phyloP scores from a whole-genome alignment of 2,797 vertebrate species.

The Buceros bicornis region DNA sequence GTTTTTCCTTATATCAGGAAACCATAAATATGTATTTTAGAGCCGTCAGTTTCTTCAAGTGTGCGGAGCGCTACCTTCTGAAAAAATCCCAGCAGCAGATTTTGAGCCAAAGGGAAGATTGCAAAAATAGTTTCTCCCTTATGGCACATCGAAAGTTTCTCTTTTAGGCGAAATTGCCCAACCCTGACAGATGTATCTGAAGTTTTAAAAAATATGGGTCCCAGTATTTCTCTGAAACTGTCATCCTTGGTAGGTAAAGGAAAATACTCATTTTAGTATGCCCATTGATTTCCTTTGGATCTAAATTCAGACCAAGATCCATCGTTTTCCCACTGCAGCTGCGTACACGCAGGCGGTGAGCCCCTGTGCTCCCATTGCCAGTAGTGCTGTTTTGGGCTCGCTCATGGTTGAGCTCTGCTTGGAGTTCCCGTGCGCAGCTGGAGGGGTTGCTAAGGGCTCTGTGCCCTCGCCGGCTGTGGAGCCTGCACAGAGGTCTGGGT shows the following conservation, averaged over 20 bases:
- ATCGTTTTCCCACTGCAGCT: fast-evolving
- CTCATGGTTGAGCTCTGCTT: neutral
- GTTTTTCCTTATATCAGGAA: constrained; percentile 46
- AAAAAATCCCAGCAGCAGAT: constrained; percentile 62
- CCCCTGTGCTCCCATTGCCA: fast-evolving
- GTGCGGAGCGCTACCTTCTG: neutral
- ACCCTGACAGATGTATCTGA: constrained; percentile 61
- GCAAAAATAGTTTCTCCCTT: constrained; percentile 73
- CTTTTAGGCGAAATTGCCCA: constrained; percentile 48
- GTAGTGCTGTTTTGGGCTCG: neutral
- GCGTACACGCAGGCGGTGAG: fast-evolving
- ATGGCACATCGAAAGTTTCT: constrained; percentile 54
- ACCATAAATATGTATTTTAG: constrained; percentile 64
- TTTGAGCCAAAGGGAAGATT: constrained; percentile 66
- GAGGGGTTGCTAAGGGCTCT: neutral
- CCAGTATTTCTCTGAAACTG: constrained; percentile 34
- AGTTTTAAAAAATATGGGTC: constrained; percentile 47
- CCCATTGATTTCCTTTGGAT: neutral
- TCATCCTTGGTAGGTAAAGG: neutral
- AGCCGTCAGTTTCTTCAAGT: neutral
- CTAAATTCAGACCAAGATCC: fast-evolving
- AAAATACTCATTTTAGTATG: neutral
- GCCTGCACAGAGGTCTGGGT: neutral
- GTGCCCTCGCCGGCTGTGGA: fast-evolving
- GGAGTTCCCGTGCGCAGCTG: neutral